phyloP scores from a whole-genome alignment of 1,140 invertebrate genomes.

The Neodiprion lecontei region DNA sequence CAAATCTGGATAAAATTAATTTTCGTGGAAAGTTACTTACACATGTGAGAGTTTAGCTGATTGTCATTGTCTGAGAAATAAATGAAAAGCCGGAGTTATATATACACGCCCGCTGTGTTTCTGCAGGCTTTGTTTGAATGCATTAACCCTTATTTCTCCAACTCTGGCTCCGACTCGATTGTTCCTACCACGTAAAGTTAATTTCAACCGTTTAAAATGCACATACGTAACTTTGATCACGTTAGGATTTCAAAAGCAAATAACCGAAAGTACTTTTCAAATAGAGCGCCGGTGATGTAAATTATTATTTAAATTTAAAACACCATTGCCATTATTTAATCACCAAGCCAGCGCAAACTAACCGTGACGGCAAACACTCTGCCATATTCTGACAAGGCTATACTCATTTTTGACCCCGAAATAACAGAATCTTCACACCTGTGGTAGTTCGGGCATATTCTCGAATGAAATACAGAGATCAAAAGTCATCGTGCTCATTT shows the following conservation, averaged over 20 bases:
- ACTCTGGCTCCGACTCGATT: background rate
- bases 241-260: background rate
- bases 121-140: background rate
- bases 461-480: too few relatives aligned
- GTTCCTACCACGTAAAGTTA: background rate
- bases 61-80: background rate
- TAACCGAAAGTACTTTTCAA: background rate
- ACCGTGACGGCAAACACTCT: background rate
- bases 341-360: background rate
- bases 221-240: background rate
- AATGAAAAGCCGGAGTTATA: background rate
- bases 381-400: background rate
- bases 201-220: conserved; percentile 5
- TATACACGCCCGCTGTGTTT: background rate
- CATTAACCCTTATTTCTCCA: background rate
- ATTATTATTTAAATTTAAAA: conserved; percentile 4
- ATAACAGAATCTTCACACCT: too few relatives aligned
- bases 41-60: background rate
- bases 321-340: background rate
- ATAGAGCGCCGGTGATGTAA: background rate
- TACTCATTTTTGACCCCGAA: background rate
- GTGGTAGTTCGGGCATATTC: too few relatives aligned
- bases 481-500: too few relatives aligned
- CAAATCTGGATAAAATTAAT: too few relatives aligned
- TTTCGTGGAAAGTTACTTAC: too few relatives aligned